These are phyloP conservation scores for Turdus rufiventris DNA, from an alignment of 2,113 vertebrate species.

Conservation along the genomic window DNA sequence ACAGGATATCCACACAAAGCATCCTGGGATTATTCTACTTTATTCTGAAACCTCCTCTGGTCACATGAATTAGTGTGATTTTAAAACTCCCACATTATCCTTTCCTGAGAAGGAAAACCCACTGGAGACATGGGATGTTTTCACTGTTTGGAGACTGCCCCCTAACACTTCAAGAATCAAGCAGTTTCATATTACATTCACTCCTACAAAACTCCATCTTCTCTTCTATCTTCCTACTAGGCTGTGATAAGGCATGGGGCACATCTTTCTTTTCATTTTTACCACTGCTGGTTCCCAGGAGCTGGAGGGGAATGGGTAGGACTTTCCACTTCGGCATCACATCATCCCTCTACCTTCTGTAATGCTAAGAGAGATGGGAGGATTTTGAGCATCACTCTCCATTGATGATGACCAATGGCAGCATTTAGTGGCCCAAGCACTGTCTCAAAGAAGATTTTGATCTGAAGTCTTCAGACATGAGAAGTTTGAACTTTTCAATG, in stretches of 20 bases:
- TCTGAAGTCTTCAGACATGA: background rate
- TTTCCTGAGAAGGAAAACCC: background rate
- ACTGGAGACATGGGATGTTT: background rate
- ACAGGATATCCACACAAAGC: background rate
- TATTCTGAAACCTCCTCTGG: background rate
- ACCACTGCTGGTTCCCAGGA: background rate
- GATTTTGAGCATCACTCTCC: background rate
- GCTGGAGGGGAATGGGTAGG: background rate
- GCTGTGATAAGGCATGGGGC: background rate
- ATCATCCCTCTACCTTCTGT: background rate
- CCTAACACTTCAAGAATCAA: background rate
- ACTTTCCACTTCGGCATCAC: background rate
- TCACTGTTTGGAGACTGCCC: background rate
- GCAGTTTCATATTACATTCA: accelerated
- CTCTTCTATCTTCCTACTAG: background rate
- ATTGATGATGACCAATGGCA: background rate
- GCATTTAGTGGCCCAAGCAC: background rate
- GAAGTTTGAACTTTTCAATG: background rate
- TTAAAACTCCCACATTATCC: background rate
- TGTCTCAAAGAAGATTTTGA: background rate
- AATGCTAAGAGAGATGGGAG: background rate
- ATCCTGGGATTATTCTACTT: background rate
- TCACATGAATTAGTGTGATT: background rate
- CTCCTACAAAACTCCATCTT: accelerated
- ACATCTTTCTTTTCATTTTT: background rate